phyloP scores from a whole-genome alignment of 2,888 invertebrate genomes.

The Eucriotettix oculatus region DNA sequence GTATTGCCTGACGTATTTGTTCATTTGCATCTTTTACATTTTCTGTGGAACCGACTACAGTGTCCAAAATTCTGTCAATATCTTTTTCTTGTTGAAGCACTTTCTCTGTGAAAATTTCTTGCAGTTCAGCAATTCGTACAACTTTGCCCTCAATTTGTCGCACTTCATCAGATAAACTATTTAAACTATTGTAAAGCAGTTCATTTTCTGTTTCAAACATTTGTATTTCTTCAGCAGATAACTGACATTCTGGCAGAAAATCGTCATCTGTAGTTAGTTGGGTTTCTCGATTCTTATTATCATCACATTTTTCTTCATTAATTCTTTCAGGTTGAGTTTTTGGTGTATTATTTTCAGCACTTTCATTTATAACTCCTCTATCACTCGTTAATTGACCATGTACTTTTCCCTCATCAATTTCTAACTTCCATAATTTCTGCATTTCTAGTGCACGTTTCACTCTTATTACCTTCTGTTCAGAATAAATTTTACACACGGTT shows the following conservation, averaged over 20 bases:
- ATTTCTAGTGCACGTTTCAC: conserved; percentile 73
- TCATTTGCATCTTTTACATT: conserved; percentile 94
- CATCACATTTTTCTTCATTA: conserved; percentile 15
- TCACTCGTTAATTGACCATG: neutral
- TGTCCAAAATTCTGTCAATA: conserved; percentile 75
- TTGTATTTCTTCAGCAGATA: conserved; percentile 77
- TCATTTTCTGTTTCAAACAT: conserved; percentile 87
- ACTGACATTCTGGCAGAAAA: conserved; percentile 24
- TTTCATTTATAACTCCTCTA: neutral
- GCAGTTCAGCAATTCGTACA: conserved; percentile 85
- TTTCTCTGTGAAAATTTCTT: conserved; percentile 91
- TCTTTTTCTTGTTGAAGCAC: conserved; percentile 80
- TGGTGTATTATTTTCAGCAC: neutral
- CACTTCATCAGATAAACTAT: conserved; percentile 79
- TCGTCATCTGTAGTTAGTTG: neutral
- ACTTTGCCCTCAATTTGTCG: conserved; percentile 83
- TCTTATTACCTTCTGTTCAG: conserved; percentile 73
- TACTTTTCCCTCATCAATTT: conserved; percentile 20
- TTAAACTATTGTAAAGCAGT: conserved; percentile 70
- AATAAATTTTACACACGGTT: conserved; percentile 70
- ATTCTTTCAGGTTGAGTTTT: neutral
- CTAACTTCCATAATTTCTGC: conserved; percentile 59
- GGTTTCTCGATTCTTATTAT: conserved; percentile 4
- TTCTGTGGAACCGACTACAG: conserved; percentile 82
- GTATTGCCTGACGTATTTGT: conserved; percentile 91